Conservation (phyloP, 2,888 invertebrate species). For the Rotaria sp. region DNA sequence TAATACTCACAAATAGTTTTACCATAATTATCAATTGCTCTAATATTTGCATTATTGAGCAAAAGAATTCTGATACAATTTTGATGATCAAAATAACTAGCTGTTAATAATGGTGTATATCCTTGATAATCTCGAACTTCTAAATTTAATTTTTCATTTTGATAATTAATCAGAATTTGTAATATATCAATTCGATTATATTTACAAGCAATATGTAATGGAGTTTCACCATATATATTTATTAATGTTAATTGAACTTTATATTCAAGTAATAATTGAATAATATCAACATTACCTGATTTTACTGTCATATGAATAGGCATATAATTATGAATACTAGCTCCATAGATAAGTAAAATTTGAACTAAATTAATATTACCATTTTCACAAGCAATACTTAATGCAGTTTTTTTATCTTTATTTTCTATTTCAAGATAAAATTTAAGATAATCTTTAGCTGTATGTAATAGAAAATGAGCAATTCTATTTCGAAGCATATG, state of each 20-base stretch:
- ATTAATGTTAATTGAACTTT: not conserved
- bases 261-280: not conserved
- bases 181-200: not conserved
- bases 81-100: not conserved
- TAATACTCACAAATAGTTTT: not conserved
- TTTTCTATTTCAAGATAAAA: not conserved
- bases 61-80: not conserved
- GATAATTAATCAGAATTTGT: not conserved
- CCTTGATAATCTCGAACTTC: constrained; percentile 13
- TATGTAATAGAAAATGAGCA: not conserved
- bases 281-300: not conserved
- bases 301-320: not conserved
- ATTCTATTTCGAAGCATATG: not conserved
- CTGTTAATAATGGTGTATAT: constrained; percentile 13
- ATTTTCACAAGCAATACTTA: not conserved
- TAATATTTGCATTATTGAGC: not conserved
- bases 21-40: not conserved
- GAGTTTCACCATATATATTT: not conserved
- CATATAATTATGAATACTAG: not conserved
- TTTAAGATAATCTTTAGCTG: not conserved
- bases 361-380: not conserved
- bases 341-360: not conserved
- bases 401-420: not conserved
- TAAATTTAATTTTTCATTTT: not conserved
- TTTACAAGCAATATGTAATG: constrained; percentile 5